Evolutionary conservation across 2,113 vertebrate species (phyloP).

Genomic region (Pangasianodon hypophthalmus): DNA sequence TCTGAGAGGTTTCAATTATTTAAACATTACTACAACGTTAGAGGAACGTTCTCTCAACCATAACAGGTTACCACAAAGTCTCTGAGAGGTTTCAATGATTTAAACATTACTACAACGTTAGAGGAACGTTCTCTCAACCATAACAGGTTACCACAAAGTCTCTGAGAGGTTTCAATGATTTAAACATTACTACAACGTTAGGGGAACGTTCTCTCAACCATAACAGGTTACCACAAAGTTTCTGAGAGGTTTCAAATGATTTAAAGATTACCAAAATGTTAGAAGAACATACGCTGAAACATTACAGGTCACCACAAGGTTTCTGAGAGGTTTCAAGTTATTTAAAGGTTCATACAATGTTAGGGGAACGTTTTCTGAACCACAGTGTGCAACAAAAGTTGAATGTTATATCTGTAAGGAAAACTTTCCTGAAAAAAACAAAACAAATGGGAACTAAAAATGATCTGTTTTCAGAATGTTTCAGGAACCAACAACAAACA

Average conservation of each 20-base stretch:
- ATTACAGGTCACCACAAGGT: background rate
- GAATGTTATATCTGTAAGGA: background rate
- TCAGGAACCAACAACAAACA: no score
- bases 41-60: background rate
- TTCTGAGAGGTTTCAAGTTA: background rate
- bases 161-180: background rate
- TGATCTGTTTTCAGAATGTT: background rate
- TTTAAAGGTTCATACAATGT: background rate
- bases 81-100: rapidly evolving
- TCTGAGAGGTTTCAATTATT: background rate
- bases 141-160: background rate
- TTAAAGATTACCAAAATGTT: background rate
- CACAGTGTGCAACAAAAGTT: no score
- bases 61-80: background rate
- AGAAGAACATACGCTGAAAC: background rate
- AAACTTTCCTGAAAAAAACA: no score
- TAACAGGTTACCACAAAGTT: background rate
- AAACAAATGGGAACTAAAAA: background rate
- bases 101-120: background rate
- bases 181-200: background rate
- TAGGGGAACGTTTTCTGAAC: background rate
- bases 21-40: background rate
- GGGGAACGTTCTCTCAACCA: background rate
- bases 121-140: no score
- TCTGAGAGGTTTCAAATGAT: background rate